A percentile compares a stretch with the other conserved stretches of the same genome.
phyloP scores from a whole-genome alignment of 2,888 invertebrate genomes.

The Cristatella mucedo region DNA sequence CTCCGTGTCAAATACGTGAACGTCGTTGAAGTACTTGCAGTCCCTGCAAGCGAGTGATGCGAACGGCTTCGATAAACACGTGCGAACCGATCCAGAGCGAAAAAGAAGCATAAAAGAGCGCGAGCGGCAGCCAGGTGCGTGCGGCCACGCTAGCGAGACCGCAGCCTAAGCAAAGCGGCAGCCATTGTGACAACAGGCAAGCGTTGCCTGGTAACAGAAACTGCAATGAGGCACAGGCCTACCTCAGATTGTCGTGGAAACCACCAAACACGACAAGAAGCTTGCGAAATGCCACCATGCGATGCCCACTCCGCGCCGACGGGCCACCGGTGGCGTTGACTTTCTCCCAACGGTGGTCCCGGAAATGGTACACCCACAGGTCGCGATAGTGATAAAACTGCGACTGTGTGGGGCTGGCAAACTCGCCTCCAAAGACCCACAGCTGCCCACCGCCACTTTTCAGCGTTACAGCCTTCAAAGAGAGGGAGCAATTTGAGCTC shows the following conservation, averaged over 20 bases:
- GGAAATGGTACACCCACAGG: constrained; percentile 66
- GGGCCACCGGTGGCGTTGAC: constrained; percentile 51
- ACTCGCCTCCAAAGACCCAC: constrained; percentile 79
- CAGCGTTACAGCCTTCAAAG: constrained; percentile 48
- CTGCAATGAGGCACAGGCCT: background rate
- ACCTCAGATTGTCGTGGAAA: constrained; percentile 59
- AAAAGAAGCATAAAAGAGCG: background rate
- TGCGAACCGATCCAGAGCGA: too few relatives aligned
- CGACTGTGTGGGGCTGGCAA: constrained; percentile 68
- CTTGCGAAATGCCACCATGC: constrained; percentile 66
- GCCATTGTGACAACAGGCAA: too few relatives aligned
- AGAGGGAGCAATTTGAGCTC: background rate
- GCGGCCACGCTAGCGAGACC: too few relatives aligned
- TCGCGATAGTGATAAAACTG: constrained; percentile 86
- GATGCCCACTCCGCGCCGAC: constrained; percentile 67
- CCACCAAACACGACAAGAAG: constrained; percentile 74
- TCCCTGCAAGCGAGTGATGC: constrained; percentile 41
- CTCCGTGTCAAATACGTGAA: constrained; percentile 63
- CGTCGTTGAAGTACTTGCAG: constrained; percentile 74
- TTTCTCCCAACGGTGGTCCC: constrained; percentile 13
- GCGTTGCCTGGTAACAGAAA: background rate
- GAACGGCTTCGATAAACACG: too few relatives aligned
- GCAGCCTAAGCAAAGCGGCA: background rate
- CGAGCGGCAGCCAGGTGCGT: too few relatives aligned
- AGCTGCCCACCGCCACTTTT: constrained; percentile 58